phyloP scores from a whole-genome alignment of 2,888 invertebrate species.

The Brachypalpus laphriformis region DNA sequence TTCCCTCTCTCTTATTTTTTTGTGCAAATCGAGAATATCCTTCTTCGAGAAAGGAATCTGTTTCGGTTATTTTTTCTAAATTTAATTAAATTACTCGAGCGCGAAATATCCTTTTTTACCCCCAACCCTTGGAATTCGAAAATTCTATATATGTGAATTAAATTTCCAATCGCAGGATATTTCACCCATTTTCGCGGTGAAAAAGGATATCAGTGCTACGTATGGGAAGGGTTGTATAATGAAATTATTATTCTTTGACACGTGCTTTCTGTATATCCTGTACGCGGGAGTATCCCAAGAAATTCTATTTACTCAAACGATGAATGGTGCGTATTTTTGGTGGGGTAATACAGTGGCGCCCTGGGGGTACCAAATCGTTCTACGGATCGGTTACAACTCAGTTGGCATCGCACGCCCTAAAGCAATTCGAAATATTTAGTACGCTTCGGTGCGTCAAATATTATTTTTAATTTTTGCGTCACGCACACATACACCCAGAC shows the following conservation, averaged over 20 bases:
- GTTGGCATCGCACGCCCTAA: slow-evolving; percentile 64
- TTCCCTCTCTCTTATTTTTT: background rate
- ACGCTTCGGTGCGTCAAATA: slow-evolving; percentile 64
- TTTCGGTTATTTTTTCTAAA: slow-evolving; percentile 69
- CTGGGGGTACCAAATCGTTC: slow-evolving; percentile 22
- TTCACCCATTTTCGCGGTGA: slow-evolving; percentile 54
- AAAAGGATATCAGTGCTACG: slow-evolving; percentile 26
- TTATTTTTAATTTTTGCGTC: slow-evolving; percentile 69
- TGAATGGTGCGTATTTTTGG: background rate
- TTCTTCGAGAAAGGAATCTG: slow-evolving; percentile 45
- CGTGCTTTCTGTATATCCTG: slow-evolving; percentile 53
- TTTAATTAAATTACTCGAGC: slow-evolving; percentile 71
- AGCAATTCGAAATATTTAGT: slow-evolving; percentile 65
- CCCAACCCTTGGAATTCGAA: slow-evolving; percentile 24
- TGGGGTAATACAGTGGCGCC: slow-evolving; percentile 1
- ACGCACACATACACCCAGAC: background rate
- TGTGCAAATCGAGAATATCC: slow-evolving; percentile 6
- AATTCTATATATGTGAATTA: slow-evolving; percentile 49
- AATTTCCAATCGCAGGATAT: slow-evolving; percentile 65
- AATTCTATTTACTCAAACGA: slow-evolving; percentile 62
- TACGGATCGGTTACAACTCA: slow-evolving; percentile 66
- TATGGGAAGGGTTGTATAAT: slow-evolving; percentile 64
- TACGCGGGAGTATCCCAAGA: slow-evolving; percentile 34
- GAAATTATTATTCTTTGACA: slow-evolving; percentile 73
- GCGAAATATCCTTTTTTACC: slow-evolving; percentile 68